Base-by-base conservation (phyloP, 2,113 vertebrate species). In the Lycocorax pyrrhopterus region DNA sequence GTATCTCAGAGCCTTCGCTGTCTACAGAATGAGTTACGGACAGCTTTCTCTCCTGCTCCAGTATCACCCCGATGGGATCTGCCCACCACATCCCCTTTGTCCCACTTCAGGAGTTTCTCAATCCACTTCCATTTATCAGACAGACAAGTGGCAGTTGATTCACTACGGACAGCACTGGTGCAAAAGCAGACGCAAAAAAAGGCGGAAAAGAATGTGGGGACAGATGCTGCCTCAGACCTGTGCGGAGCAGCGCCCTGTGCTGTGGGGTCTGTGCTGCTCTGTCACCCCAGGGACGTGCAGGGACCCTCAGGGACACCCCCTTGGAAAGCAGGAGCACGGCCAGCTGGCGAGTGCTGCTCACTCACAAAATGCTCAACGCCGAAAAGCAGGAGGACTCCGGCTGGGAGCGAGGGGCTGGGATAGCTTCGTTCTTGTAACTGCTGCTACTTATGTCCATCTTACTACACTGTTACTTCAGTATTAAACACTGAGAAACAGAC, bases 161-260 rank as follows among this genome's bases (percentile, higher is more conserved):
- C 85, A 53, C 85, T 18, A 19, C 18, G 19, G 82, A 67, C 77
- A 75, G 13, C 10, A 6, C 7, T 16, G 73, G 41, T 52, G 72
- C 79, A 47, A 88, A 73, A 82, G 56, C 78, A n/a, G 72, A 58
- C 5, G 12, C 43, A 49, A 35, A 53, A 63, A 35, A 25, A 43
- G 69, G 68, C 6, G 3, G 84, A 64, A 30, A 79, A 63, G 80
- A 93, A 78, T 5, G 66, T 1, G 19, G 43, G 74, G 74, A 39
- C 92, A 93, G 90, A 77, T 81, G 95, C 79, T 56, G 43, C 49
- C 80, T 52, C 67, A 29, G 62, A 49, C 55, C 77, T 52, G 89
- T 25, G 46, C 16, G 4, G 58, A 49, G 55, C 66, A 63, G 63
- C 0, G 30, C 55, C 41, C 80, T 27, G 89, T 16, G 75, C 66